Base-by-base conservation (phyloP, 23 tunicate genomes). In the Trididemnum miniatum region DNA sequence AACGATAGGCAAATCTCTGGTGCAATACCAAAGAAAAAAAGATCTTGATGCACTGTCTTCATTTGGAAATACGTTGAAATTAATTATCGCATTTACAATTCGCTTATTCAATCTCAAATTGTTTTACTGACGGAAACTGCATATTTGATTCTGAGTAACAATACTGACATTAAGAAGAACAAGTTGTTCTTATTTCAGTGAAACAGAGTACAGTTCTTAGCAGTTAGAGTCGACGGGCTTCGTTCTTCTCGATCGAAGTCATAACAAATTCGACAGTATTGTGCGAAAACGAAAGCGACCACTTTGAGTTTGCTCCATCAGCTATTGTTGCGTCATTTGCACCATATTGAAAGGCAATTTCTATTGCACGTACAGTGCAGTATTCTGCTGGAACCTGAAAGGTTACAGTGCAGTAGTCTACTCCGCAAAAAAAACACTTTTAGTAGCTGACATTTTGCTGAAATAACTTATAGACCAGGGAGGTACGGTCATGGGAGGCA, bases 401-500 rank as follows among this genome's bases (percentile, higher is more conserved):
- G 57, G 57, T 49, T 49, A 49, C 57, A 49, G 57, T 49, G 57
- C 57, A 49, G 57, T 49, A 49, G 57, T 49, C 57, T 49, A 49
- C 57, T 49, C 57, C 57, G 57, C 57, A 49, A 49, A 49, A 49
- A n/a, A 49, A 49, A 49, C 57, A 49, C 57, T 49, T 49, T 18
- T 49, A 49, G 57, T 49, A 49, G n/a, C n/a, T n/a, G n/a, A n/a
- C n/a, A n/a, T n/a, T n/a, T n/a, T n/a, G n/a, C n/a, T n/a, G n/a
- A n/a, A 49, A 49, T 49, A 49, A 49, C 57, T 49, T 49, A 49
- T 49, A 49, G 57, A 49, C 57, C 57, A 49, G 57, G 57, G 57
- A 49, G 57, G 57, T 49, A 49, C 57, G 57, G 57, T 49, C 57
- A 49, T 49, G 57, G 57, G 57, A 49, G 57, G 57, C 57, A 49